Conservation (phyloP, 1,140 invertebrate species). For the Artemia franciscana region DNA sequence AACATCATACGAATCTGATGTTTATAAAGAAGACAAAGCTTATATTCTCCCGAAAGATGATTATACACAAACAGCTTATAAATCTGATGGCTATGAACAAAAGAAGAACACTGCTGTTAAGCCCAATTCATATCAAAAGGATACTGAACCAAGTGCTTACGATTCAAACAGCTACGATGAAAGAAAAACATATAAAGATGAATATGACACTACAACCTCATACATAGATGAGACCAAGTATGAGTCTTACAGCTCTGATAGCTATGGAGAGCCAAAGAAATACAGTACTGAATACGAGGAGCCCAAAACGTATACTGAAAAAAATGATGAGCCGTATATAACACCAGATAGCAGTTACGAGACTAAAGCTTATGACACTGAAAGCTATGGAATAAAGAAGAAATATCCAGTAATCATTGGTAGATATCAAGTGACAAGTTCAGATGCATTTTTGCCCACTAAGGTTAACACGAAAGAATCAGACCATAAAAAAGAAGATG, state of each 20-base stretch:
- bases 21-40: not conserved
- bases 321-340: too few species aligned
- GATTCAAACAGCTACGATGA: too few species aligned
- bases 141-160: too few species aligned
- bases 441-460: conserved; percentile 8
- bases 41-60: not conserved
- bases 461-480: conserved; percentile 3
- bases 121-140: too few species aligned
- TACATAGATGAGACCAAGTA: not conserved
- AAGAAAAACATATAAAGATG: not conserved
- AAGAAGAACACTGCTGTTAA: too few species aligned
- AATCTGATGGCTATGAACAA: not conserved
- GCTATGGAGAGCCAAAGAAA: conserved; percentile 2
- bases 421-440: conserved; percentile 9
- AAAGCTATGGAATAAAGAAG: conserved; percentile 1
- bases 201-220: not conserved
- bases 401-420: conserved; percentile 10
- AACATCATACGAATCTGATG: not conserved
- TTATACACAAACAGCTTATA: not conserved
- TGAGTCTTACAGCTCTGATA: not conserved
- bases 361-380: not conserved
- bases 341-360: too few species aligned
- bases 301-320: too few species aligned
- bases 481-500: conserved; percentile 4
- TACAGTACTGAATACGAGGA: not conserved